phyloP scores from a whole-genome alignment of 1,140 invertebrate genomes.

The Cyrtorhinus lividipennis region DNA sequence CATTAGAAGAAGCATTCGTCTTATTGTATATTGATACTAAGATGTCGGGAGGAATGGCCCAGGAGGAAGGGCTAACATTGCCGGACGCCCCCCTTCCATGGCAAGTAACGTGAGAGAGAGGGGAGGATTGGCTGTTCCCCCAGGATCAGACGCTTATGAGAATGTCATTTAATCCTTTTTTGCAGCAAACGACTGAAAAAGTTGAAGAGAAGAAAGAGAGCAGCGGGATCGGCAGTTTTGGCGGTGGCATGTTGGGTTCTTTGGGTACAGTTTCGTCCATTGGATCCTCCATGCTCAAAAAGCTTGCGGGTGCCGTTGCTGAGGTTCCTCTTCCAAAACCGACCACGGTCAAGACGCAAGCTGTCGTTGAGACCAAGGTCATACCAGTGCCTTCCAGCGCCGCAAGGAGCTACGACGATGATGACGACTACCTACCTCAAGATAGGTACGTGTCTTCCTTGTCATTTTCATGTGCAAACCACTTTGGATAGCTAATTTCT shows the following conservation, averaged over 20 bases:
- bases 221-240: neutral
- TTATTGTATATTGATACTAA: no score
- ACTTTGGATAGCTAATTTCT: no score
- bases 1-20: no score
- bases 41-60: no score
- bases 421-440: constrained; percentile 3
- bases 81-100: no score
- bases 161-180: no score
- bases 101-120: no score
- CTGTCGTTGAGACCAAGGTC: constrained; percentile 6
- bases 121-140: no score
- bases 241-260: neutral
- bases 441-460: no score
- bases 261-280: neutral
- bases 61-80: no score
- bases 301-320: constrained; percentile 27
- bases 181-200: neutral
- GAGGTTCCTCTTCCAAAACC: constrained; percentile 30
- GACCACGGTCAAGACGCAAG: constrained; percentile 27
- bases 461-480: no score
- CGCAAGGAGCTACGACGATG: neutral
- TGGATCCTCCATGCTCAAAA: neutral
- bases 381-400: constrained; percentile 3
- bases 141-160: no score
- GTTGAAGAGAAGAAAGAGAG: neutral